Conservation (phyloP, 2,113 vertebrate species). For the Drymodes brunneopygia region DNA sequence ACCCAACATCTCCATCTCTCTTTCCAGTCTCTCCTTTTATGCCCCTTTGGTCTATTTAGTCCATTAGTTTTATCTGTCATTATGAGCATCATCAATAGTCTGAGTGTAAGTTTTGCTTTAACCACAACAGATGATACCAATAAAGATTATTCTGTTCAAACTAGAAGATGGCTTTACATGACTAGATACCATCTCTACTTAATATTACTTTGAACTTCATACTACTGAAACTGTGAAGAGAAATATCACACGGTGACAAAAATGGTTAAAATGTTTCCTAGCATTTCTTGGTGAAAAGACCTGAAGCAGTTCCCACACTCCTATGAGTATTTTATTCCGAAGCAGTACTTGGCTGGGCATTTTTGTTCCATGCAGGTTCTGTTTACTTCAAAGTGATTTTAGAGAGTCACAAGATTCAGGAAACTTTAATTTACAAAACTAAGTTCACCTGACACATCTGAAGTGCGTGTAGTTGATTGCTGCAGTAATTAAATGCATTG, state of each 20-base stretch:
- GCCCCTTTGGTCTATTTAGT: neutral
- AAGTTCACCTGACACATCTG: neutral
- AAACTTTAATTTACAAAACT: neutral
- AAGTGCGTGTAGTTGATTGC: neutral
- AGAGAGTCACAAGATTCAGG: neutral
- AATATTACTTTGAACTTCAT: neutral
- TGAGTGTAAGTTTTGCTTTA: neutral
- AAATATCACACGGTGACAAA: neutral
- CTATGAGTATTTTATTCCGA: neutral
- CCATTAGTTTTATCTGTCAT: neutral
- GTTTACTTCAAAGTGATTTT: neutral
- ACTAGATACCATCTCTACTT: neutral
- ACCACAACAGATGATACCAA: neutral
- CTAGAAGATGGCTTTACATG: neutral
- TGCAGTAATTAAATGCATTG: neutral
- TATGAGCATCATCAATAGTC: neutral
- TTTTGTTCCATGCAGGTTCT: neutral
- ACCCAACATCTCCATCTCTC: neutral
- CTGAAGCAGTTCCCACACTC: neutral
- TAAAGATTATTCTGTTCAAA: neutral
- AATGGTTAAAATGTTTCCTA: neutral
- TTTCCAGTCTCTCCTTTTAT: neutral
- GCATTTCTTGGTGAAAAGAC: neutral
- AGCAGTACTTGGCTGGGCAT: neutral
- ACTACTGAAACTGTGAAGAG: neutral